A percentile compares a stretch with the other conserved stretches of the same genome.
Evolutionary conservation across 2,797 vertebrate species (phyloP).

Genomic region (Cyprinodon diabolis): DNA sequence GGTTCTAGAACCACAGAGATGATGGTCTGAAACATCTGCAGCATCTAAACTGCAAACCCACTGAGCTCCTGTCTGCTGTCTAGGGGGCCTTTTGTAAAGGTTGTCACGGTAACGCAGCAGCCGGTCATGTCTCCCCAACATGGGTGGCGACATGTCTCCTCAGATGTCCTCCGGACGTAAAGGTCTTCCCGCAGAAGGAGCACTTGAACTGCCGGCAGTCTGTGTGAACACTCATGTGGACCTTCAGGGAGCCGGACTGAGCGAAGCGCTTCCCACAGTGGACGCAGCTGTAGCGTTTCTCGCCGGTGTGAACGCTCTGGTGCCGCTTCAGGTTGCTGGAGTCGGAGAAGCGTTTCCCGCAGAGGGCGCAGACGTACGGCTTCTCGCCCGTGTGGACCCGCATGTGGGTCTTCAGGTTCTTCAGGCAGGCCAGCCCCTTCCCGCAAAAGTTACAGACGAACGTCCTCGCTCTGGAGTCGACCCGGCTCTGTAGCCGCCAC

Average conservation of each 20-base stretch:
- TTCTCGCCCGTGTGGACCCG: constrained; percentile 82
- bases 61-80: too few relatives aligned
- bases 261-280: constrained; percentile 82
- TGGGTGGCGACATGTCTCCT: constrained; percentile 61
- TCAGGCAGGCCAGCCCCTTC: constrained; percentile 77
- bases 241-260: constrained; percentile 77
- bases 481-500: constrained; percentile 37
- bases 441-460: constrained; percentile 78
- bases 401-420: constrained; percentile 82
- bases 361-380: constrained; percentile 77
- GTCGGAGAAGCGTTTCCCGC: constrained; percentile 80
- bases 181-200: constrained; percentile 66
- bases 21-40: too few relatives aligned
- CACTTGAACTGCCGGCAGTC: constrained; percentile 74
- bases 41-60: too few relatives aligned
- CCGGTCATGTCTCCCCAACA: constrained; percentile 13
- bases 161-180: constrained; percentile 74
- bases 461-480: constrained; percentile 28
- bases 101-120: constrained; percentile 14
- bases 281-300: constrained; percentile 79
- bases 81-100: background rate
- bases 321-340: constrained; percentile 82
- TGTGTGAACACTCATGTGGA: constrained; percentile 75
- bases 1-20: too few relatives aligned
- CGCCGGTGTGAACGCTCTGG: constrained; percentile 82